Percentiles rank a stretch among this genome's conserved stretches.
These are phyloP conservation scores for Apomyelois bistriatella DNA, from an alignment of 2,888 invertebrate genomes.

Conservation along the genomic window DNA sequence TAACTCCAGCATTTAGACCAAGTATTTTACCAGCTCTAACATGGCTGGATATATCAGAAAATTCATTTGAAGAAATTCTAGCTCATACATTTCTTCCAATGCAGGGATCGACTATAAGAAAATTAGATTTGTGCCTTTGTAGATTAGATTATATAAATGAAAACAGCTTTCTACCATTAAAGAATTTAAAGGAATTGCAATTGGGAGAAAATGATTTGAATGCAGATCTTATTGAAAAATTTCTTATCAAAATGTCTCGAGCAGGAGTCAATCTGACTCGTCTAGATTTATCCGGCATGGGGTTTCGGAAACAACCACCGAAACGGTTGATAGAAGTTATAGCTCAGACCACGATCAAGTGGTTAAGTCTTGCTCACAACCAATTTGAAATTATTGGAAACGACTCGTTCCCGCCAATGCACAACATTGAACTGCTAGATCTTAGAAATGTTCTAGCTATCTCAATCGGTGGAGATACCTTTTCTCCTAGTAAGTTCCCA, in stretches of 20 bases:
- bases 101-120: conserved; percentile 58
- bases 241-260: conserved; percentile 53
- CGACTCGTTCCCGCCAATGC: conserved; percentile 77
- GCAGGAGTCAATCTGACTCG: conserved; percentile 58
- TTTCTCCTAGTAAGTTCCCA: conserved; percentile 66
- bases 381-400: conserved; percentile 76
- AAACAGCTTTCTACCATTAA: conserved; percentile 66
- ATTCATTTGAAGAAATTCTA: conserved; percentile 64
- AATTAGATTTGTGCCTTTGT: conserved; percentile 73
- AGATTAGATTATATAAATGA: conserved; percentile 76
- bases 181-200: conserved; percentile 59
- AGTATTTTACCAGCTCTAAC: conserved; percentile 63
- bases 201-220: conserved; percentile 78
- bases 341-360: conserved; percentile 68
- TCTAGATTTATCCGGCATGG: conserved; percentile 74
- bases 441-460: conserved; percentile 73
- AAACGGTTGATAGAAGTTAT: conserved; percentile 66
- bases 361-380: conserved; percentile 71
- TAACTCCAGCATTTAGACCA: conserved; percentile 63
- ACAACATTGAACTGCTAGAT: conserved; percentile 75
- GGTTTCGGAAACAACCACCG: conserved; percentile 74
- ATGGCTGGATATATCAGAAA: conserved; percentile 76
- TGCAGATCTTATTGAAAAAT: conserved; percentile 53
- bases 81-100: conserved; percentile 67
- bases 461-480: conserved; percentile 66